Evolutionary conservation across 30 jellyfish, hydroid and myxozoan species (phyloP), one percentile per base, ranked within the genome.

Genomic region (Cassiopea andromeda): DNA sequence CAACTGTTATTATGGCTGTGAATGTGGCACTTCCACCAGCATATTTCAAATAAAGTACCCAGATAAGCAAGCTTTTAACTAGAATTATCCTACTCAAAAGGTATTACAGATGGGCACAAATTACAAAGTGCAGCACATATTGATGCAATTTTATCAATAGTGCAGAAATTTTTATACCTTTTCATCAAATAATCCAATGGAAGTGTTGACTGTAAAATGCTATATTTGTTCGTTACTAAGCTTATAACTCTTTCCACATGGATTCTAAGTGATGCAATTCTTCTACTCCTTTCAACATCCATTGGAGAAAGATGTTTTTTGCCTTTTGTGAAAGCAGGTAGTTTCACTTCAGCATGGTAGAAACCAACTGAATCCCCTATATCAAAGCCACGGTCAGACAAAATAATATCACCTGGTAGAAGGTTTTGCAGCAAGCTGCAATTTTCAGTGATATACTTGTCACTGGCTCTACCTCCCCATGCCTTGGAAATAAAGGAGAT

Each of bases 371-470:
- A 13, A 59, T 66, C 19, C 75, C 45, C 45, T 16, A 66, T 88
- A 15, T 87, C 83, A 68, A 89, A 82, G 61, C 98, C 98, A 8
- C 98, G 49, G 89, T 82, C 97, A 1, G 96, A 97, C 96, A 76
- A 75, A 1, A 92, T 86, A 38, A 60, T 46, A 54, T 93, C 97
- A 15, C 78, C 64, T 1, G 98, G 98, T 69, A 71, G 93, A 44
- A 48, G 17, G 12, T 73, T 67, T 27, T 27, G 38, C 38, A 27
- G 38, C 48, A 83, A 44, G 1, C 93, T 95, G 59, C 87, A 75
- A 76, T 93, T 83, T 18, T 97, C 60, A 16, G 88, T 93, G n/a
- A 93, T 54, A 54, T 17, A 72, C 46, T 82, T 46, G 68, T 93
- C 98, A 8, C 89, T 48, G 1, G 93, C 87, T 44, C 96, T 82